Percentiles rank a stretch among this genome's conserved stretches.
Conservation (phyloP, 2,888 invertebrate genomes). For the Drosophila nr. perissopoda region DNA sequence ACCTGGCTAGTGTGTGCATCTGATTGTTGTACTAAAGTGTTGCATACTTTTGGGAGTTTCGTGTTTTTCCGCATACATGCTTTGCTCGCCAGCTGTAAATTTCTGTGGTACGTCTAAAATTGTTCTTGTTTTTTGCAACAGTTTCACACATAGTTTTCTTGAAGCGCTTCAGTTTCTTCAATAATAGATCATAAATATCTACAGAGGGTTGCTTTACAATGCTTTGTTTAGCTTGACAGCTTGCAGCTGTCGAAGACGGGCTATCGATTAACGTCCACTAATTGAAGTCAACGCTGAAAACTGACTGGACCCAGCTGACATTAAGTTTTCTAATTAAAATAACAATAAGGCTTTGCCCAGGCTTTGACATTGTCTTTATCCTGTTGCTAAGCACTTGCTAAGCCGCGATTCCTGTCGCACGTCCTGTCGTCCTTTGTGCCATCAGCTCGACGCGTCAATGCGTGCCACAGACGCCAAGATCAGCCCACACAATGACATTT, state of each 20-base stretch:
- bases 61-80: constrained; percentile 19
- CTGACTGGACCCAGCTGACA: constrained; percentile 27
- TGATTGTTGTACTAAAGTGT: constrained; percentile 47
- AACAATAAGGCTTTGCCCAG: constrained; percentile 67
- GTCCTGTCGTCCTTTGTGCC: constrained; percentile 1
- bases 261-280: constrained; percentile 44
- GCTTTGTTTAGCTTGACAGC: constrained; percentile 33
- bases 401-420: constrained; percentile 35
- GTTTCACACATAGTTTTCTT: constrained; percentile 36
- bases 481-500: constrained; percentile 58
- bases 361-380: constrained; percentile 50
- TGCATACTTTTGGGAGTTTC: constrained; percentile 65
- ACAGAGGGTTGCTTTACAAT: constrained; percentile 21
- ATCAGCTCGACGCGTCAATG: constrained; percentile 5
- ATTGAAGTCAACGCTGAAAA: constrained; percentile 41
- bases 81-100: constrained; percentile 43
- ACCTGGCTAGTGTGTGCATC: constrained; percentile 51
- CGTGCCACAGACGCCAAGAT: constrained; percentile 7
- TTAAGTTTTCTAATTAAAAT: constrained; percentile 80
- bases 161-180: background rate
- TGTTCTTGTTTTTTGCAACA: constrained; percentile 35
- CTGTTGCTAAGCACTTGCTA: constrained; percentile 47
- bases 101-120: constrained; percentile 50
- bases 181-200: constrained; percentile 13
- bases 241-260: constrained; percentile 8